Conservation (phyloP, 2,888 invertebrate genomes). For the Pseudanteris insignis region DNA sequence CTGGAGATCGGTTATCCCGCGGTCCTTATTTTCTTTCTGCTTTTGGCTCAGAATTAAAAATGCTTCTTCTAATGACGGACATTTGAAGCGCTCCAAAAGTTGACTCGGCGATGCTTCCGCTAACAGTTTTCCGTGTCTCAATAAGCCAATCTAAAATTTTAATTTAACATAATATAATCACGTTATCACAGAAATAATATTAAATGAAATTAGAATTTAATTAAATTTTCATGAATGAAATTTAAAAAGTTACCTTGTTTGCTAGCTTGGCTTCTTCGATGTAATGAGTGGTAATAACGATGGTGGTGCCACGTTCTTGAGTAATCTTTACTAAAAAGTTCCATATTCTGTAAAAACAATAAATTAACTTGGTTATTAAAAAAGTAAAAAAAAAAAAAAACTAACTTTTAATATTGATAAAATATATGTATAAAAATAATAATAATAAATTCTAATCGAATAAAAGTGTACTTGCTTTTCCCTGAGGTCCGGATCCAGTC, state of each 20-base stretch:
- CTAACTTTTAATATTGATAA: background rate
- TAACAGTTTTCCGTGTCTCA: constrained; percentile 84
- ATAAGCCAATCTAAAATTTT: constrained; percentile 84
- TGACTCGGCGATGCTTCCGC: constrained; percentile 84
- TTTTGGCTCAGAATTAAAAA: constrained; percentile 81
- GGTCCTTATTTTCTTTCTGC: constrained; percentile 67
- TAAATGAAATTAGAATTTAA: background rate
- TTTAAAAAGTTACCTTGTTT: constrained; percentile 71
- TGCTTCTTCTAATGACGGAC: constrained; percentile 84
- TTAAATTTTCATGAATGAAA: background rate
- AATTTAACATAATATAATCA: too few species aligned
- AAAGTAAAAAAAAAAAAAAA: background rate
- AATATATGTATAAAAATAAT: too few species aligned
- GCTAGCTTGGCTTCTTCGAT: constrained; percentile 91
- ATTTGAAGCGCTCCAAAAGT: constrained; percentile 76
- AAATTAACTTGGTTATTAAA: background rate
- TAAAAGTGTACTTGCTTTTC: constrained; percentile 72
- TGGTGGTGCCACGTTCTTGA: constrained; percentile 75
- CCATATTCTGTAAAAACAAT: constrained; percentile 89
- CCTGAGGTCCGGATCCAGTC: constrained; percentile 87
- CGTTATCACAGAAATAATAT: too few species aligned
- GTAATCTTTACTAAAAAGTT: constrained; percentile 81
- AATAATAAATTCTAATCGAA: too few species aligned
- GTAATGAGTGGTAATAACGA: constrained; percentile 94
- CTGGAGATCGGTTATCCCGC: constrained; percentile 32